phyloP scores from a whole-genome alignment of 2,888 invertebrate species.

The Geotrupes spiniger region DNA sequence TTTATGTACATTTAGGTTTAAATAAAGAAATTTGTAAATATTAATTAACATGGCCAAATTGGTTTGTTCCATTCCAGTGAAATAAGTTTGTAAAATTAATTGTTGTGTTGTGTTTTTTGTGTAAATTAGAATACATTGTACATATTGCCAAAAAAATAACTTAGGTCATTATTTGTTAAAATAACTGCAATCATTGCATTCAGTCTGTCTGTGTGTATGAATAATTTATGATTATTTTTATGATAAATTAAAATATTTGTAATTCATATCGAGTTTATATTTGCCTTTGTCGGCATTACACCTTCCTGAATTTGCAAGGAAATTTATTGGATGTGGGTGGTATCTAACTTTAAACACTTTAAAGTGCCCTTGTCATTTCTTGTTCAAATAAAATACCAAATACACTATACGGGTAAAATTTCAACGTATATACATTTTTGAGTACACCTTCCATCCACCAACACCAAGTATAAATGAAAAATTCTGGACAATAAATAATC shows the following conservation, averaged over 20 bases:
- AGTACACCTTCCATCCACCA: too few relatives aligned
- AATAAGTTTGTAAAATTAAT: slow-evolving; percentile 37
- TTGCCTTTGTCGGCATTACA: too few relatives aligned
- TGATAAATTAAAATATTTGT: slow-evolving; percentile 50
- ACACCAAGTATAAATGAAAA: too few relatives aligned
- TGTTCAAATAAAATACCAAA: too few relatives aligned
- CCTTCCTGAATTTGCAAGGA: too few relatives aligned
- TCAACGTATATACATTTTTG: too few relatives aligned
- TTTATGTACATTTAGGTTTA: slow-evolving; percentile 21
- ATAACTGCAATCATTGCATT: slow-evolving; percentile 39
- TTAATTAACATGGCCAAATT: slow-evolving; percentile 33
- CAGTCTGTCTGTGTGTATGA: slow-evolving; percentile 47
- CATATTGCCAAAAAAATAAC: slow-evolving; percentile 49
- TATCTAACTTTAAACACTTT: too few relatives aligned
- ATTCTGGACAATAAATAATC: too few relatives aligned
- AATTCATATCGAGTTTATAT: slow-evolving; percentile 26
- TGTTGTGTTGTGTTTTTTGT: slow-evolving; percentile 47
- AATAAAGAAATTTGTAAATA: slow-evolving; percentile 30
- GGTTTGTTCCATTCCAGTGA: slow-evolving; percentile 44
- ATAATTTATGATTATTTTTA: slow-evolving; percentile 52
- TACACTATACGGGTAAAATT: too few relatives aligned
- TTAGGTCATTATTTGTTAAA: slow-evolving; percentile 47
- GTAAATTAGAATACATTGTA: slow-evolving; percentile 45
- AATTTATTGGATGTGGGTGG: too few relatives aligned
- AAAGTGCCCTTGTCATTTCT: too few relatives aligned